These are phyloP conservation scores for Papilio glaucus DNA, from an alignment of 1,140 invertebrate species.

Conservation along the genomic window DNA sequence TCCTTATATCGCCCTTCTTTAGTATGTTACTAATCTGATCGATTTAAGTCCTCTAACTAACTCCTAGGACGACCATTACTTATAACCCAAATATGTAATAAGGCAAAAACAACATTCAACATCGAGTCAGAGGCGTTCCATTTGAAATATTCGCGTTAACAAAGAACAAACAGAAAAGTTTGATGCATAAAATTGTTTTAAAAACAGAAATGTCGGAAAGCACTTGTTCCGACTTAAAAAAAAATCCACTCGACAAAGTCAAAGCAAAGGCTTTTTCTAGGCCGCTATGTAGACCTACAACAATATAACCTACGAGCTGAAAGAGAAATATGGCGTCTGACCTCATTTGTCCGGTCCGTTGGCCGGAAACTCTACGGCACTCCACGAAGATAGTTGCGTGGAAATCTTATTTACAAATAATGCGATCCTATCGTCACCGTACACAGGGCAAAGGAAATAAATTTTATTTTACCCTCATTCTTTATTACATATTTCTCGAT, in stretches of 20 bases:
- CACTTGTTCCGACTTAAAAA: slow-evolving; percentile 23
- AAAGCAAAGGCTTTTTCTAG: slow-evolving; percentile 37
- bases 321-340: slow-evolving; percentile 40
- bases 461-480: slow-evolving; percentile 8
- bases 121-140: neutral
- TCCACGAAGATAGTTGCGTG: slow-evolving; percentile 27
- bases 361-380: slow-evolving; percentile 29
- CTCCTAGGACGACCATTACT: no score
- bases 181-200: slow-evolving; percentile 14
- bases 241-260: slow-evolving; percentile 33
- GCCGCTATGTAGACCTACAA: slow-evolving; percentile 18
- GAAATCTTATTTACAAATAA: slow-evolving; percentile 33
- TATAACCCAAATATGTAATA: slow-evolving; percentile 12
- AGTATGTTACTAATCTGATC: no score
- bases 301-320: neutral
- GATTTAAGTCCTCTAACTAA: no score
- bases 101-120: neutral
- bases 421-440: neutral
- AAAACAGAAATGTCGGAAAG: slow-evolving; percentile 14
- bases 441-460: neutral
- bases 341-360: slow-evolving; percentile 31
- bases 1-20: no score
- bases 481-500: neutral
- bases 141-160: slow-evolving; percentile 6
- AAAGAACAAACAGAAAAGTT: slow-evolving; percentile 17